Evolutionary conservation across 92 coral and sea anemone genomes (phyloP).

Genomic region (Epizoanthus illoricatus): DNA sequence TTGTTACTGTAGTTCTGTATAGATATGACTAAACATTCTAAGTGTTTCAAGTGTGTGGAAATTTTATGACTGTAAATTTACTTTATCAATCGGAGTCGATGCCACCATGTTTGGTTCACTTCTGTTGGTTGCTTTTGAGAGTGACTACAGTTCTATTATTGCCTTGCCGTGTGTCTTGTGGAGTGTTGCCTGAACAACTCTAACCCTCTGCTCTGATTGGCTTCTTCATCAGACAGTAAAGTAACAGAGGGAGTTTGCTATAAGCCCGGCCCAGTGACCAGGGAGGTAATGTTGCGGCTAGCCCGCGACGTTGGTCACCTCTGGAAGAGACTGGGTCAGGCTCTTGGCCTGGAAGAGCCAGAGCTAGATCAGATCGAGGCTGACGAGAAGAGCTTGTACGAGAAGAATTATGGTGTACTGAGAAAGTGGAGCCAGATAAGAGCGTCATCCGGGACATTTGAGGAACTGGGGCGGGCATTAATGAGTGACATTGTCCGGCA

Average conservation of each 20-base stretch:
- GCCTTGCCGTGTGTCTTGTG: not conserved
- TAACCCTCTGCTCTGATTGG: not conserved
- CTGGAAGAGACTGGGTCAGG: constrained; percentile 55
- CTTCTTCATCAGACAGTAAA: constrained; percentile 10
- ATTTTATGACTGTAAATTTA: too few species aligned
- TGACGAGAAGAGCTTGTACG: constrained; percentile 51
- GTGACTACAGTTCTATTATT: not conserved
- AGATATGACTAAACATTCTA: too few species aligned
- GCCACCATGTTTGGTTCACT: not conserved
- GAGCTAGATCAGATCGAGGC: constrained; percentile 57
- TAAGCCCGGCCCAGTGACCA: constrained; percentile 37
- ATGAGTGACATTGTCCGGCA: constrained; percentile 14
- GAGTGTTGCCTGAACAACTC: not conserved
- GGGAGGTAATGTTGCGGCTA: constrained; percentile 34
- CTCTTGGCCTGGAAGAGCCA: constrained; percentile 43
- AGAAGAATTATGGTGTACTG: constrained; percentile 46
- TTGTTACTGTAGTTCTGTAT: too few species aligned
- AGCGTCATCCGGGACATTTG: constrained; percentile 45
- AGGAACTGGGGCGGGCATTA: constrained; percentile 32
- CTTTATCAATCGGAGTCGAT: too few species aligned
- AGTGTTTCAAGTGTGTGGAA: too few species aligned
- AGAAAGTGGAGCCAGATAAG: constrained; percentile 45
- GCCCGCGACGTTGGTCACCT: constrained; percentile 50
- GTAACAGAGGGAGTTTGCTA: not conserved
- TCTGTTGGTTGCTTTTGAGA: not conserved